Base-by-base conservation (phyloP, 1,140 invertebrate genomes). In the Archivesica marissinica region DNA sequence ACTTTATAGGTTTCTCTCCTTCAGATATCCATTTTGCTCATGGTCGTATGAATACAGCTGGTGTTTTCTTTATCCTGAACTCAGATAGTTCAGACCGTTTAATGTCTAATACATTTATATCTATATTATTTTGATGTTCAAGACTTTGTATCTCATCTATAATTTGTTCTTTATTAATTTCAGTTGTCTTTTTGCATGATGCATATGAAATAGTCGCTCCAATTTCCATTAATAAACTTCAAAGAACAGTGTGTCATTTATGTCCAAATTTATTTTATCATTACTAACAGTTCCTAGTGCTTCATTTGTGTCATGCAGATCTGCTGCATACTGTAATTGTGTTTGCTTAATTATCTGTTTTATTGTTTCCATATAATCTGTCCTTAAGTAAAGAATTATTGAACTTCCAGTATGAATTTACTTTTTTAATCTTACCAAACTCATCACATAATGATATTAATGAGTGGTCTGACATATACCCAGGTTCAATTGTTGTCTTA, bases 191-290 rank as follows among this genome's bases (percentile, higher is more conserved):
- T 81, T 41, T 56, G 25, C 30, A 38, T 17, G 25, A 56, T 30
- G 66, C 54, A 33, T 81, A 72, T 30, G 7, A 56, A 77, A 86
- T 76, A 61, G 61, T 79, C 0, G 50, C 66, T 52, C 84, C 59
- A 38, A 85, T 85, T 38, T 85, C 39, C 52, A 86, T 38, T 52
- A 86, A 50, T 3, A 79, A 23, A 11, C 61, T 66, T 86, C 50
- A 59, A 86, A 54, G 28, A 86, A 86, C 15, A 70, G 64, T 44
- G 59, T 44, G 17, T 86, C 84, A 74, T 72, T 50, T n/a, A 79
- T 79, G 25, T 15, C 35, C 41, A 61, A 86, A 2, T 15, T 59
- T 61, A 85, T 52, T 39, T 9, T 9, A 7, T 77, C 44, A 85
- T 85, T 28, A 33, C 61, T 39, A n/a, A 68, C 52, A 33, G 33